Conservation (phyloP, 2,797 vertebrate genomes). For the Xiphorhynchus erythropygius region DNA sequence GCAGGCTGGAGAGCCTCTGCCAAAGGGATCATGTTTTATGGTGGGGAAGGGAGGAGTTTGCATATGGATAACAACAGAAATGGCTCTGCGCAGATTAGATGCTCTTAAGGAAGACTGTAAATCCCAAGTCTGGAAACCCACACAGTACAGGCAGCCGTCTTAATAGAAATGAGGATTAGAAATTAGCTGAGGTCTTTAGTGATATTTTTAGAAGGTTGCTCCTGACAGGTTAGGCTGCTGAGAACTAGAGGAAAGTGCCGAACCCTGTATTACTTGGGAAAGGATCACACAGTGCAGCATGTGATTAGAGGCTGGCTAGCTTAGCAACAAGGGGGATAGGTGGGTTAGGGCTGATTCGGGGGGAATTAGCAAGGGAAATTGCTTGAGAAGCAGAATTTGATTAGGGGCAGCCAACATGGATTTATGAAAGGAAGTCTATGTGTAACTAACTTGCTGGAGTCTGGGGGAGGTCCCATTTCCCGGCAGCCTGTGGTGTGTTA, state of each 20-base stretch:
- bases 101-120: constrained; percentile 64
- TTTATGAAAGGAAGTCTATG: constrained; percentile 14
- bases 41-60: constrained; percentile 50
- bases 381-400: constrained; percentile 73
- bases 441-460: constrained; percentile 7
- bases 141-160: constrained; percentile 48
- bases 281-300: constrained; percentile 55
- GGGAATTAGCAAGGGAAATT: constrained; percentile 72
- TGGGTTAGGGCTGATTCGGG: constrained; percentile 43
- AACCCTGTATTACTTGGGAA: constrained; percentile 26
- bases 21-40: not conserved
- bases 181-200: constrained; percentile 73
- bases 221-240: constrained; percentile 70
- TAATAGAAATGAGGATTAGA: constrained; percentile 72
- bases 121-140: constrained; percentile 62
- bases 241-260: constrained; percentile 47
- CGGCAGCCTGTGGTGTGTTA: not conserved
- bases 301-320: constrained; percentile 63
- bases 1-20: not conserved
- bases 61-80: constrained; percentile 42
- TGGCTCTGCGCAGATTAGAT: constrained; percentile 52
- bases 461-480: not conserved
- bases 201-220: constrained; percentile 78
- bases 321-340: constrained; percentile 61
- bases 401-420: constrained; percentile 53